These are phyloP conservation scores for Drosophila sordidapex DNA, from an alignment of 2,888 invertebrate genomes.

Conservation along the genomic window DNA sequence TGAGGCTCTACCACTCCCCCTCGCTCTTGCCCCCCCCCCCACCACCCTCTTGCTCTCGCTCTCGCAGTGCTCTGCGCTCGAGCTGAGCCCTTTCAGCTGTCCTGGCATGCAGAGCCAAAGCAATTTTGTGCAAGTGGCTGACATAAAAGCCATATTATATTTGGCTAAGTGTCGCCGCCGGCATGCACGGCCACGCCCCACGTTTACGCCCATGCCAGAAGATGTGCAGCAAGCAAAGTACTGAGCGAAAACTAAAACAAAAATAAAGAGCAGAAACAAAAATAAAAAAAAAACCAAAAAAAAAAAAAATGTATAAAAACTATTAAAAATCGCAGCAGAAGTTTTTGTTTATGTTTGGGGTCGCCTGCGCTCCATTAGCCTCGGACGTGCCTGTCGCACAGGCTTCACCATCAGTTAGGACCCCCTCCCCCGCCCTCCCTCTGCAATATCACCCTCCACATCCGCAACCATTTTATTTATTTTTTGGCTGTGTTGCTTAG, in stretches of 20 bases:
- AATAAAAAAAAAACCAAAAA: not conserved
- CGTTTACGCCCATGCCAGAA: conserved; percentile 3
- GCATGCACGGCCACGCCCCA: conserved; percentile 47
- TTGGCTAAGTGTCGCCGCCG: conserved; percentile 77
- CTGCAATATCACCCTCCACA: not conserved
- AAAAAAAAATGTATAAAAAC: conserved; percentile 45
- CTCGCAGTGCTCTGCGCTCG: not conserved
- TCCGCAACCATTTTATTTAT: not conserved
- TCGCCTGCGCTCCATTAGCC: conserved; percentile 74
- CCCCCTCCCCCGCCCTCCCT: too few relatives aligned
- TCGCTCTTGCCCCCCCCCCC: not conserved
- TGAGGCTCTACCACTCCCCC: not conserved
- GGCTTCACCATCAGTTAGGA: conserved; percentile 4
- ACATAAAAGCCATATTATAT: conserved; percentile 79
- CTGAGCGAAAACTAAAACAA: conserved; percentile 8
- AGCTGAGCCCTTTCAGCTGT: not conserved
- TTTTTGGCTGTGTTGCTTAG: not conserved
- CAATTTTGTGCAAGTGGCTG: conserved; percentile 78
- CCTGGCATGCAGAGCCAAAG: conserved; percentile 45
- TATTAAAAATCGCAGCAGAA: conserved; percentile 75
- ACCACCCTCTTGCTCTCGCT: not conserved
- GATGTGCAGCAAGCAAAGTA: conserved; percentile 31
- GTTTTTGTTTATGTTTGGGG: conserved; percentile 78
- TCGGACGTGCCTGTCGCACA: conserved; percentile 60
- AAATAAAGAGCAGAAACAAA: not conserved